Percentiles rank a stretch among this genome's conserved stretches.
phyloP scores from a whole-genome alignment of 1,140 invertebrate species.

The Tetramorium alpestre region DNA sequence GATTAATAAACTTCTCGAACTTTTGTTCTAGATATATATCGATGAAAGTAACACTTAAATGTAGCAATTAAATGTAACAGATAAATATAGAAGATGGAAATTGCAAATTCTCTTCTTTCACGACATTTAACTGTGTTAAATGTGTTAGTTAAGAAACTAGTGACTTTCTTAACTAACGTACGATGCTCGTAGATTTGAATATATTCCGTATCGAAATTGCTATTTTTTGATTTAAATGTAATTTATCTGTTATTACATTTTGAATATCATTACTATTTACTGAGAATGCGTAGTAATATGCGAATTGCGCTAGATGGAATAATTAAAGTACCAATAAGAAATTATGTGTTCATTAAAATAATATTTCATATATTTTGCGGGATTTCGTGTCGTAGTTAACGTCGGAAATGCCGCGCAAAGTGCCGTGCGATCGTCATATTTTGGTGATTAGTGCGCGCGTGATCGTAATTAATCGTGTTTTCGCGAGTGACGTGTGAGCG shows the following conservation, averaged over 20 bases:
- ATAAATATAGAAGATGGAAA: neutral
- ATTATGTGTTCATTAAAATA: constrained; percentile 1
- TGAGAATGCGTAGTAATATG: neutral
- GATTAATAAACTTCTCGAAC: neutral
- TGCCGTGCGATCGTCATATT: neutral
- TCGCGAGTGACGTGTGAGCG: neutral
- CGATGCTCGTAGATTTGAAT: neutral
- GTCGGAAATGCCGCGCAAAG: neutral
- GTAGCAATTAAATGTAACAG: neutral
- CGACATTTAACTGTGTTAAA: neutral
- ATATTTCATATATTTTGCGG: neutral
- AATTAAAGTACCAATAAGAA: neutral
- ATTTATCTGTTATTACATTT: neutral
- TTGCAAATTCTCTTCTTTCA: neutral
- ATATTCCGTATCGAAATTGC: neutral
- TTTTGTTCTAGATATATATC: neutral
- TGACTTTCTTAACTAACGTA: neutral
- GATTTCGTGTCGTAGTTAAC: neutral
- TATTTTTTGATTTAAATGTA: neutral
- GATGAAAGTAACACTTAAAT: no score
- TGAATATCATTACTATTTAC: neutral
- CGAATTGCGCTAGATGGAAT: neutral
- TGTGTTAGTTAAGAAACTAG: no score
- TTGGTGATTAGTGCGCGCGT: neutral
- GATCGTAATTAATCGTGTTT: constrained; percentile 14